Evolutionary conservation across 1,140 invertebrate genomes (phyloP).

Genomic region (Sitophilus oryzae): DNA sequence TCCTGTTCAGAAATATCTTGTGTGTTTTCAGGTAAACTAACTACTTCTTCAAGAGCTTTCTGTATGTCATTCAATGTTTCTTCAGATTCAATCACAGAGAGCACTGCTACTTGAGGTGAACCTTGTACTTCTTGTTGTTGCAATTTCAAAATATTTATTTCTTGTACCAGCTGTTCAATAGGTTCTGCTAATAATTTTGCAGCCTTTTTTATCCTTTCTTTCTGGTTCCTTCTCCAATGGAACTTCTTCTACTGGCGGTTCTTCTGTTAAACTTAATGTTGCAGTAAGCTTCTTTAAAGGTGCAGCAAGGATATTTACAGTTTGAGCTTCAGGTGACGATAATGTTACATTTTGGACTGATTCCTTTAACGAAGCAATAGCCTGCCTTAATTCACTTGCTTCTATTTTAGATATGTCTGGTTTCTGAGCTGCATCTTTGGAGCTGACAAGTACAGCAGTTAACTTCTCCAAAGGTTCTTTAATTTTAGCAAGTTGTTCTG

Average conservation of each 20-base stretch:
- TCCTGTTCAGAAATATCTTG: slow-evolving; percentile 7
- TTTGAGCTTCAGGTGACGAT: neutral
- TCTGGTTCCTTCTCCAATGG: slow-evolving; percentile 5
- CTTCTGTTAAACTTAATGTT: neutral
- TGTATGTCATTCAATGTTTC: neutral
- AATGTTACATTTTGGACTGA: neutral
- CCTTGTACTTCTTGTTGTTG: neutral
- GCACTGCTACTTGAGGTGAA: neutral
- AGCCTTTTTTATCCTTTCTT: neutral
- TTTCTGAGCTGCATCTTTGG: neutral
- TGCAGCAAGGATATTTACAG: neutral
- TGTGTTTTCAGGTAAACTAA: neutral
- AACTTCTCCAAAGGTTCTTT: slow-evolving; percentile 10
- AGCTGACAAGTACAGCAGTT: neutral
- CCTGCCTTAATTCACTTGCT: neutral
- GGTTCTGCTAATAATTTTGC: neutral
- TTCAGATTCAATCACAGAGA: neutral
- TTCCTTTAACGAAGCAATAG: neutral
- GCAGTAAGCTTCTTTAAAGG: neutral
- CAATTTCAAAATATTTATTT: neutral
- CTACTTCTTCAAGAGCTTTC: neutral
- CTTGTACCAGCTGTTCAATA: neutral
- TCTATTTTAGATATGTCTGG: neutral
- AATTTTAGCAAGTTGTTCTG: slow-evolving; percentile 4
- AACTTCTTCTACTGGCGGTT: slow-evolving; percentile 11